phyloP scores from a whole-genome alignment of 2,888 invertebrate species.

The Theodoxus fluviatilis region DNA sequence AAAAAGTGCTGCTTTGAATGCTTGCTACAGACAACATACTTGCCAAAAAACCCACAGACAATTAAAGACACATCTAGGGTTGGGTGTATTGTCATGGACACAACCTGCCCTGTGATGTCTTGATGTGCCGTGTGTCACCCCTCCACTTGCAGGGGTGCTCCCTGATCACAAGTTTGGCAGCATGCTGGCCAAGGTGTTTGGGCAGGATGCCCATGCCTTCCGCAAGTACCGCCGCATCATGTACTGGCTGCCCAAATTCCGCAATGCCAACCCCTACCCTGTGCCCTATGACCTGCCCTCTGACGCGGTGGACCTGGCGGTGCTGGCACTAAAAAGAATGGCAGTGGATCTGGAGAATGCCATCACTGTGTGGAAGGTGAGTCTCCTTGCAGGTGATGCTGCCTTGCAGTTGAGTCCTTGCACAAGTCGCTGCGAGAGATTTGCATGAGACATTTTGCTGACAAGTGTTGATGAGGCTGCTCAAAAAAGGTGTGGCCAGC shows the following conservation, averaged over 20 bases:
- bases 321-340: conserved; percentile 83
- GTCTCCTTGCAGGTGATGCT: background rate
- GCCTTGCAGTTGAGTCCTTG: background rate
- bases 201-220: conserved; percentile 72
- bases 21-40: too few relatives aligned
- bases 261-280: conserved; percentile 68
- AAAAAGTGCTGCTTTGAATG: too few relatives aligned
- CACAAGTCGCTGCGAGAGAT: background rate
- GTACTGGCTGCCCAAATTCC: conserved; percentile 87
- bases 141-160: conserved; percentile 79
- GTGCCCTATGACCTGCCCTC: conserved; percentile 74
- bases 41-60: too few relatives aligned
- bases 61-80: too few relatives aligned
- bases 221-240: conserved; percentile 69
- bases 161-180: conserved; percentile 89
- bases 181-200: conserved; percentile 85
- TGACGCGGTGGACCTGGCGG: conserved; percentile 80
- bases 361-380: conserved; percentile 65
- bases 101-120: too few relatives aligned
- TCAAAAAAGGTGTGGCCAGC: background rate
- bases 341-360: conserved; percentile 79
- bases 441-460: too few relatives aligned
- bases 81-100: too few relatives aligned
- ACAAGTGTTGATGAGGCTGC: background rate
- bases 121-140: too few relatives aligned